phyloP scores from a whole-genome alignment of 2,797 vertebrate genomes.

The Percopsis omiscomaycus region DNA sequence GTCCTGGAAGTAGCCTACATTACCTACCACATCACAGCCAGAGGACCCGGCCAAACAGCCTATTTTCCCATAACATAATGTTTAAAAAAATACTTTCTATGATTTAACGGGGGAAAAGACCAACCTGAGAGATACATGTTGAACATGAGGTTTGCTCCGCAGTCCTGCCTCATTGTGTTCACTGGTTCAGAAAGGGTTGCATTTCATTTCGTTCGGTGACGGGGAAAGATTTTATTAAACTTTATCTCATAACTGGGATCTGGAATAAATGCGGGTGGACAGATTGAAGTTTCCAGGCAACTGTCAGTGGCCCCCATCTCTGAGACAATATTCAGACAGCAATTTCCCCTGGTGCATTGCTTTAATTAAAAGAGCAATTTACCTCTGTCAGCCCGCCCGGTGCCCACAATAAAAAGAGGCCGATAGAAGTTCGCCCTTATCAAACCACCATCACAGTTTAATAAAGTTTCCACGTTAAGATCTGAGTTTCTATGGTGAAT shows the following conservation, averaged over 20 bases:
- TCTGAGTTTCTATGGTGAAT: conserved; percentile 88
- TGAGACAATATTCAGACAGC: conserved; percentile 89
- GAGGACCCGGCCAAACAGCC: conserved; percentile 24
- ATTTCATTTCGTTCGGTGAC: conserved; percentile 79
- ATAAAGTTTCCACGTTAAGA: conserved; percentile 92
- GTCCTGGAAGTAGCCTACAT: conserved; percentile 27
- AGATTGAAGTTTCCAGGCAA: conserved; percentile 92
- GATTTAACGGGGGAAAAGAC: conserved; percentile 41
- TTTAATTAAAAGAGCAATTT: conserved; percentile 98
- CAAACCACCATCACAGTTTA: conserved; percentile 92
- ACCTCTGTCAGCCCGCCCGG: conserved; percentile 84
- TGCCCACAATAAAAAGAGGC: conserved; percentile 83
- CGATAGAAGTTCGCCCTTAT: conserved; percentile 87
- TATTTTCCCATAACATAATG: conserved; percentile 27
- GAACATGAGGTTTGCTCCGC: conserved; percentile 94
- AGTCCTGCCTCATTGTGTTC: conserved; percentile 93
- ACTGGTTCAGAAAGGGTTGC: conserved; percentile 74
- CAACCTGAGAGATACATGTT: conserved; percentile 99
- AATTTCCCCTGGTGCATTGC: conserved; percentile 94
- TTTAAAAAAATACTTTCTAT: conserved; percentile 35
- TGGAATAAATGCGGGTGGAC: conserved; percentile 84
- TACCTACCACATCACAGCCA: conserved; percentile 19
- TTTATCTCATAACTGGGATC: conserved; percentile 88
- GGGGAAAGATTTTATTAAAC: conserved; percentile 85
- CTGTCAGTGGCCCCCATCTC: conserved; percentile 85